Evolutionary conservation across 2,888 invertebrate genomes (phyloP).

Genomic region (Blera fallax): DNA sequence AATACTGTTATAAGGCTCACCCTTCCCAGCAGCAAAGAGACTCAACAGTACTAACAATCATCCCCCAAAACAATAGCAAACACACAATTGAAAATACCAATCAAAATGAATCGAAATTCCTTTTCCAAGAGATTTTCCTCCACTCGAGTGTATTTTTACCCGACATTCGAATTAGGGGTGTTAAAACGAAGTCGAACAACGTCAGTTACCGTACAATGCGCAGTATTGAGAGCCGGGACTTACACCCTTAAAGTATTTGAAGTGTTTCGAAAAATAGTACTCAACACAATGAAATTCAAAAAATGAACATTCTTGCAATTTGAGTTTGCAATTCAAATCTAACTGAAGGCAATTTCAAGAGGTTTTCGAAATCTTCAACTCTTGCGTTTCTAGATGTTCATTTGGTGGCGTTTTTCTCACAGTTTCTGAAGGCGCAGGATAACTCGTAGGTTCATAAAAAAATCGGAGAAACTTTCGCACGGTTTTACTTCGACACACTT

Average conservation of each 20-base stretch:
- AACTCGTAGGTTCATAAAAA: not conserved
- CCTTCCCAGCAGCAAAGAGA: conserved; percentile 38
- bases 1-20: conserved; percentile 61
- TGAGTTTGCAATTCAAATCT: not conserved
- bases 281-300: conserved; percentile 4
- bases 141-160: not conserved
- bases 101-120: conserved; percentile 59
- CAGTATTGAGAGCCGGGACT: conserved; percentile 22
- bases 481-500: conserved; percentile 45
- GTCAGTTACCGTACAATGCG: not conserved
- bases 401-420: conserved; percentile 59
- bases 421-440: conserved; percentile 20
- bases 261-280: conserved; percentile 40
- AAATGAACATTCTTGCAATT: conserved; percentile 70
- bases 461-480: conserved; percentile 58
- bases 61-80: conserved; percentile 65
- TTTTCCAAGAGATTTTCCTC: conserved; percentile 31
- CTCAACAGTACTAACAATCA: conserved; percentile 56
- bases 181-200: conserved; percentile 11
- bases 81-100: conserved; percentile 70
- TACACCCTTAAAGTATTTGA: conserved; percentile 36
- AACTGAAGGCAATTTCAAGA: conserved; percentile 29
- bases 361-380: conserved; percentile 11
- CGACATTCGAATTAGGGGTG: conserved; percentile 39
- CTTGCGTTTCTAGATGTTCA: conserved; percentile 22